These are phyloP conservation scores for Drosophila chauvacae DNA, from an alignment of 1,140 invertebrate species.

Conservation along the genomic window DNA sequence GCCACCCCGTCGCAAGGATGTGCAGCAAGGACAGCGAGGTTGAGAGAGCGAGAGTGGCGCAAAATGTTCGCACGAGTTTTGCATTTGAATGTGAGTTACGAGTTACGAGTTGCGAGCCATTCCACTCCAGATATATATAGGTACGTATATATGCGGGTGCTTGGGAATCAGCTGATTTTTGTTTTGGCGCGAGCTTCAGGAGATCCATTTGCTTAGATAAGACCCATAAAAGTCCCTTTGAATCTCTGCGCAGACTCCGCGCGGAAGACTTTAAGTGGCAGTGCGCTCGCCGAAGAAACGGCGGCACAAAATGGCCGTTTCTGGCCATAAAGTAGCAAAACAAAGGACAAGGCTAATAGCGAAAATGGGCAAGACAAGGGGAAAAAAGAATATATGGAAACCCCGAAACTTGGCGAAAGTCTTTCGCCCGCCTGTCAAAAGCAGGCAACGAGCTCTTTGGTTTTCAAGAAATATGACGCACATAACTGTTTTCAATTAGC, in stretches of 20 bases:
- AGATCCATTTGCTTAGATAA: slow-evolving; percentile 54
- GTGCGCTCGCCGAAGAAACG: not conserved
- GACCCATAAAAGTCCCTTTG: slow-evolving; percentile 22
- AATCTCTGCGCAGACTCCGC: slow-evolving; percentile 55
- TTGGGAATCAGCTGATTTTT: slow-evolving; percentile 75
- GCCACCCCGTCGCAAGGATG: slow-evolving; percentile 63
- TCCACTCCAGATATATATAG: slow-evolving; percentile 15
- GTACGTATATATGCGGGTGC: slow-evolving; percentile 23
- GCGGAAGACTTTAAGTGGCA: slow-evolving; percentile 38
- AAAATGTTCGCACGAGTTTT: slow-evolving; percentile 82
- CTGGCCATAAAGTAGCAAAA: slow-evolving; percentile 51
- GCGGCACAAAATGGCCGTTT: slow-evolving; percentile 49
- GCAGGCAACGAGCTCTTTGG: slow-evolving; percentile 48
- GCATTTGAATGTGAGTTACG: slow-evolving; percentile 81
- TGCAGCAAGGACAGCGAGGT: slow-evolving; percentile 47
- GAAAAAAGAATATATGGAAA: not conserved
- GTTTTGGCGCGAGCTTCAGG: slow-evolving; percentile 64
- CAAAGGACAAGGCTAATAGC: slow-evolving; percentile 22
- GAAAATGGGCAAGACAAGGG: slow-evolving; percentile 1
- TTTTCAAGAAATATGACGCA: slow-evolving; percentile 59
- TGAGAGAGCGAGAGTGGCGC: slow-evolving; percentile 43
- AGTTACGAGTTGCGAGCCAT: slow-evolving; percentile 21
- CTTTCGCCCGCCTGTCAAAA: slow-evolving; percentile 51
- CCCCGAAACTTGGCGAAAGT: slow-evolving; percentile 41
- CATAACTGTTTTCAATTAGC: slow-evolving; percentile 76